Conservation (phyloP, 2,797 vertebrate genomes). For the Lagocephalus sceleratus region DNA sequence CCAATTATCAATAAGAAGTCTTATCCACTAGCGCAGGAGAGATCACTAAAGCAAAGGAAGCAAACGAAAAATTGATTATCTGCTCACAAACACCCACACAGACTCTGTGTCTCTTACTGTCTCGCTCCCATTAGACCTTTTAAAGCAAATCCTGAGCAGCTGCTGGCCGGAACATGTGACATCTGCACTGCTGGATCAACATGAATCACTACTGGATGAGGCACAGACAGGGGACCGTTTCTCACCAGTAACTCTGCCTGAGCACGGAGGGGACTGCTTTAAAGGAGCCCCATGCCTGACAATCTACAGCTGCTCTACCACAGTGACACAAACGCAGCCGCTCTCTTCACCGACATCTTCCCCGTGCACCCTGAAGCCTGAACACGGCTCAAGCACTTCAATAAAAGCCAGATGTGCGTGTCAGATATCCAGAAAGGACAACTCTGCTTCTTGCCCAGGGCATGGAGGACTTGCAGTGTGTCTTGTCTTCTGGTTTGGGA, state of each 20-base stretch:
- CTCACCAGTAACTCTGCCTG: conserved; percentile 26
- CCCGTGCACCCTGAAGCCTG: conserved; percentile 9
- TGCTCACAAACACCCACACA: conserved; percentile 35
- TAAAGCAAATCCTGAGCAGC: conserved; percentile 58
- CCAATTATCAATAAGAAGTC: background rate
- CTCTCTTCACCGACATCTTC: conserved; percentile 26
- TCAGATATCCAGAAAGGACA: conserved; percentile 31
- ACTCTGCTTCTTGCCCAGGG: conserved; percentile 35
- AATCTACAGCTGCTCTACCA: conserved; percentile 44
- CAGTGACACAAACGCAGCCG: conserved; percentile 36
- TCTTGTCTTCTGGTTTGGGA: conserved; percentile 36
- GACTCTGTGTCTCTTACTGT: conserved; percentile 36
- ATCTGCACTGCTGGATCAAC: conserved; percentile 61
- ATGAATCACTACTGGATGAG: conserved; percentile 37
- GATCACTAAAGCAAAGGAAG: conserved; percentile 11
- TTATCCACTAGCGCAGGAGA: background rate
- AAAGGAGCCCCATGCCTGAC: conserved; percentile 19
- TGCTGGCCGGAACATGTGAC: conserved; percentile 56
- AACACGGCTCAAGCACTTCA: conserved; percentile 29
- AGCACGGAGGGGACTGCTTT: conserved; percentile 33
- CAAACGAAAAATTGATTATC: conserved; percentile 26
- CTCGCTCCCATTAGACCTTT: conserved; percentile 48
- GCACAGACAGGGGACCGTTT: conserved; percentile 26
- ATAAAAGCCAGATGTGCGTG: conserved; percentile 71
- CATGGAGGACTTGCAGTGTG: too few species aligned